phyloP scores from a whole-genome alignment of 2,113 vertebrate species.

The Anthoscopus minutus region DNA sequence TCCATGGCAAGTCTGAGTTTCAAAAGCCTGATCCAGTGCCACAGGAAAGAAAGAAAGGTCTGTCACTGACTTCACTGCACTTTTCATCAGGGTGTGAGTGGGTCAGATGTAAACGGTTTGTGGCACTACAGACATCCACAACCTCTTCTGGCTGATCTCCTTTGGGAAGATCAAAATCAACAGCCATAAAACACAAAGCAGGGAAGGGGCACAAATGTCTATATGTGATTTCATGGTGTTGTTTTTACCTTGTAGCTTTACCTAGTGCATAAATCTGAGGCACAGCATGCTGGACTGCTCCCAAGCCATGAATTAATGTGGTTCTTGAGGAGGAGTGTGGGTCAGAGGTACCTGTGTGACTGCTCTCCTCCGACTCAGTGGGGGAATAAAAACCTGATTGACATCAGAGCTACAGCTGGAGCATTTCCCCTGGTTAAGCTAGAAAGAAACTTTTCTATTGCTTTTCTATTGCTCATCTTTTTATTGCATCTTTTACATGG shows the following conservation, averaged over 20 bases:
- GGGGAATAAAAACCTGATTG: not conserved
- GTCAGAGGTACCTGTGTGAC: not conserved
- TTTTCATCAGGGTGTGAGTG: not conserved
- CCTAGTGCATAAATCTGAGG: not conserved
- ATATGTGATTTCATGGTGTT: not conserved
- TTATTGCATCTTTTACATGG: not conserved
- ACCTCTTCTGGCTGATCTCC: not conserved
- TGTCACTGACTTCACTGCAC: not conserved
- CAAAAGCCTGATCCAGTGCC: not conserved
- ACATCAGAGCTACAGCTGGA: not conserved
- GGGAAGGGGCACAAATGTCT: not conserved
- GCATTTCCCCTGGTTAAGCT: not conserved
- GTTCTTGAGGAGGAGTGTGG: not conserved
- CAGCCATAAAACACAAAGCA: not conserved
- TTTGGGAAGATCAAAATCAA: not conserved
- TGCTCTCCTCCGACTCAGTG: not conserved
- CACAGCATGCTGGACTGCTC: not conserved
- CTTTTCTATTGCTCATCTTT: not conserved
- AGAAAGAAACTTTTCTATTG: not conserved
- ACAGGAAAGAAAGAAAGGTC: not conserved
- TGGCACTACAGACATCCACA: not conserved
- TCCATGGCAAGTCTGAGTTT: not conserved
- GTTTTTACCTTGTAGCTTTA: not conserved
- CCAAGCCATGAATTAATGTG: accelerated
- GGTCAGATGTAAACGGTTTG: not conserved